Evolutionary conservation across 2,113 vertebrate genomes (phyloP).

Genomic region (crab-eating macaque (Macaca fascicularis)): DNA sequence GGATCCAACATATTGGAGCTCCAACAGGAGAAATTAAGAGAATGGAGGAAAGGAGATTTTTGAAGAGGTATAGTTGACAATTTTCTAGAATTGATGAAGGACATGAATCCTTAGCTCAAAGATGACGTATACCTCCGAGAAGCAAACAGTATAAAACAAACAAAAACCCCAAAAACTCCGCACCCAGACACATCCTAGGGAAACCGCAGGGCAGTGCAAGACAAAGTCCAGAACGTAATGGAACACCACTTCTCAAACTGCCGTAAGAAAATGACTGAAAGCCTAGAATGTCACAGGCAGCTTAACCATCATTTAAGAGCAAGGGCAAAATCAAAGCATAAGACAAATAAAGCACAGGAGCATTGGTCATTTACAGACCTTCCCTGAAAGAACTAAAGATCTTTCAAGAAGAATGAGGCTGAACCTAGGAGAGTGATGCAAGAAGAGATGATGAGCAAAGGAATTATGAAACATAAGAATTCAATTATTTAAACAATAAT

Average conservation of each 20-base stretch:
- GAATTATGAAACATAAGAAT: background rate
- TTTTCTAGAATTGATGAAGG: background rate
- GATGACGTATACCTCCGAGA: background rate
- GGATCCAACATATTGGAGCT: background rate
- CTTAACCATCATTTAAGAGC: background rate
- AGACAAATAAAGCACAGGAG: background rate
- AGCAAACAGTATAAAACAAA: background rate
- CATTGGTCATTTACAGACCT: fast-evolving
- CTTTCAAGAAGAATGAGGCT: background rate
- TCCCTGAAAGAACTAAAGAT: background rate
- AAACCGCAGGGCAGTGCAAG: background rate
- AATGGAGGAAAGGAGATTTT: background rate
- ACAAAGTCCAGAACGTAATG: background rate
- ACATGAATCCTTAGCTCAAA: background rate
- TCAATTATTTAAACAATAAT: background rate
- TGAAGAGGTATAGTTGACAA: background rate
- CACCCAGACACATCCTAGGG: background rate
- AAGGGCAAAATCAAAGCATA: background rate
- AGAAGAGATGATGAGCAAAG: background rate
- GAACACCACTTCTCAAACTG: background rate
- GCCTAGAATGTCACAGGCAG: background rate
- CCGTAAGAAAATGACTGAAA: background rate
- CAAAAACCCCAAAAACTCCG: background rate
- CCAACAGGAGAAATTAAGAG: background rate
- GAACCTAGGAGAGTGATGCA: background rate